Base-by-base conservation (phyloP, 2,888 invertebrate genomes). In the Noctuana brunneofusca region DNA sequence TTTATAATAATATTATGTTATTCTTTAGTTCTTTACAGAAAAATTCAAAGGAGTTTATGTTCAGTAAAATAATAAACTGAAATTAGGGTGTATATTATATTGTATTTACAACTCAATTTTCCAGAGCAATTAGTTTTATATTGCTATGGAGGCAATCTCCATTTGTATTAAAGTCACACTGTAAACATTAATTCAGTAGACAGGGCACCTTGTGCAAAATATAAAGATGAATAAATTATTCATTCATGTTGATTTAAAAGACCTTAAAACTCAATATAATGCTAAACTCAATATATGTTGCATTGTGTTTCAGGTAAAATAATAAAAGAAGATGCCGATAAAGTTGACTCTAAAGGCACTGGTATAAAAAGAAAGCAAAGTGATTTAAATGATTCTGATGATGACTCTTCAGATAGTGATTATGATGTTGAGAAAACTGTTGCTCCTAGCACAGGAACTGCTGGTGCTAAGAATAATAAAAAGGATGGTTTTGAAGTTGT, bases 401-500 rank as follows among this genome's bases (percentile, higher is more conserved):
- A 84, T 41, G 85, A 86, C 18, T 83, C 88, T 0, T 86, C 88
- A 11, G 87, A 89, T 66, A 92, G 92, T 71, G 91, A 92, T 64
- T 92, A 92, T 65, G 91, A 91, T 22, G 82, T 92, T 5, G 92
- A 92, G 63, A 81, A 87, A 0, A 89, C 73, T 46, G 80, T 78
- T 12, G 68, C 78, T 16, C 79, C 86, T 3, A 55, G 68, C 12
- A 64, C 66, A 5, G 73, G 64, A 1, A 79, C 72, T 22, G 68
- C 74, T 48, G 85, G 79, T 1, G 76, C 79, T 3, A 86, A 85
- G 66, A 57, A 66, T 1, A 89, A 80, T 58, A 93, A 93, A 72
- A 93, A 93, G 75, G 95, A 94, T 55, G 83, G 78, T 0, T 95
- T 95, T 84, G 95, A 96, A 88, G 90, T 95, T 43, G 95, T 95